Evolutionary conservation across 2,888 invertebrate genomes (phyloP).

Genomic region (Melanostoma scalare): DNA sequence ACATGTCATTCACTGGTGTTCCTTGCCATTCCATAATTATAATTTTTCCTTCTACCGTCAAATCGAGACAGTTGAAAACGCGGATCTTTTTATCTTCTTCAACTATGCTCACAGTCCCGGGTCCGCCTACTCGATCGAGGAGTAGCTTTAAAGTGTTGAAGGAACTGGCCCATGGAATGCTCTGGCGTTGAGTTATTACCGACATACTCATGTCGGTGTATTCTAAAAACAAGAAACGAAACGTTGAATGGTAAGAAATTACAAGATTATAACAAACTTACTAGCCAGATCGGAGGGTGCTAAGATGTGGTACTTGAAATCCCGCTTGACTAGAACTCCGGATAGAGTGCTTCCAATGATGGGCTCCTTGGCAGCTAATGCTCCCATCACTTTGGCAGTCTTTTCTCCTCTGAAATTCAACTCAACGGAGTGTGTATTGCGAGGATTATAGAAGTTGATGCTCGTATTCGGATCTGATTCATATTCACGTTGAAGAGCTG

Average conservation of each 20-base stretch:
- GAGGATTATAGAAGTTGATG: conserved; percentile 96
- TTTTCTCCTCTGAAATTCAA: conserved; percentile 98
- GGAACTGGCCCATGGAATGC: conserved; percentile 89
- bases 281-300: conserved; percentile 94
- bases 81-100: conserved; percentile 89
- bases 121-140: conserved; percentile 89
- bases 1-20: conserved; percentile 98
- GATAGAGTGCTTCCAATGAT: conserved; percentile 90
- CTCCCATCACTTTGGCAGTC: conserved; percentile 98
- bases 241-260: not conserved
- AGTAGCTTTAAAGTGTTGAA: conserved; percentile 88
- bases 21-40: conserved; percentile 97
- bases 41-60: conserved; percentile 90
- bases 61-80: conserved; percentile 92
- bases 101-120: conserved; percentile 86
- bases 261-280: conserved; percentile 66
- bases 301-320: conserved; percentile 98
- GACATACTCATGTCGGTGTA: conserved; percentile 98
- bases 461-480: conserved; percentile 87
- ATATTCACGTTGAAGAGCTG: conserved; percentile 93
- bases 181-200: conserved; percentile 95
- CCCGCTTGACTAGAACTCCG: conserved; percentile 97
- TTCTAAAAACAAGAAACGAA: conserved; percentile 80
- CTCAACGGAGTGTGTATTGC: conserved; percentile 96
- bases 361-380: conserved; percentile 92